Evolutionary conservation across 2,113 vertebrate species (phyloP), one percentile per base, ranked within the genome.

Genomic region (Holacanthus passer): DNA sequence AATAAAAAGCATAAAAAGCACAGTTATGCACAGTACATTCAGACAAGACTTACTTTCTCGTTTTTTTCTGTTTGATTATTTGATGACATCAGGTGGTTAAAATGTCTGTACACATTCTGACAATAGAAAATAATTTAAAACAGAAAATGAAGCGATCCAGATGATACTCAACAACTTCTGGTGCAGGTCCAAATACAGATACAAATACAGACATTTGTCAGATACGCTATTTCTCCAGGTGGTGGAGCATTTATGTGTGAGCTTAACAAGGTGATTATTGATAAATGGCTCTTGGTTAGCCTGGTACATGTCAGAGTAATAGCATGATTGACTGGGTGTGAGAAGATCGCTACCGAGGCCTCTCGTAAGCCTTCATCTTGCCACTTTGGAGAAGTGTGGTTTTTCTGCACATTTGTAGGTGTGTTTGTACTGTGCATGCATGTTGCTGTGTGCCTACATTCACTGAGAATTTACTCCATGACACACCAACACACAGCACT

Each of bases 261-360:
- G 13, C 7, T 39, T 82, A 74, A 64, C 27, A 58, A 65, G 65
- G 67, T 80, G 53, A 60, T 52, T 65, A 58, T 16, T 63, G 73
- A 60, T 52, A 48, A 71, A 75, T 79, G 50, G 48, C 70, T 53
- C 43, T 43, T n/a, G 32, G 47, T 75, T 53, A 37, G 37, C 43
- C 59, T 69, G 55, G 47, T 29, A 32, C 48, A 22, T 8, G 71
- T 69, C 48, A 59, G 22, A 41, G 62, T n/a, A 47, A 32, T 6
- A 50, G 37, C 16, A 37, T 67, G 74, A 73, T 73, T 37, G 16
- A 66, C 43, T 41, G 19, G 7, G 32, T 67, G 60, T 20, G 37
- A 50, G 32, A 47, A 56, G 47, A 64, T 29, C 11, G 14, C 58
- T 63, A 0, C 1, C 43, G 19, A 41, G 35, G 19, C 73, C 27